Evolutionary conservation across 2,113 vertebrate species (phyloP).

Genomic region (Hemichromis elongatus): DNA sequence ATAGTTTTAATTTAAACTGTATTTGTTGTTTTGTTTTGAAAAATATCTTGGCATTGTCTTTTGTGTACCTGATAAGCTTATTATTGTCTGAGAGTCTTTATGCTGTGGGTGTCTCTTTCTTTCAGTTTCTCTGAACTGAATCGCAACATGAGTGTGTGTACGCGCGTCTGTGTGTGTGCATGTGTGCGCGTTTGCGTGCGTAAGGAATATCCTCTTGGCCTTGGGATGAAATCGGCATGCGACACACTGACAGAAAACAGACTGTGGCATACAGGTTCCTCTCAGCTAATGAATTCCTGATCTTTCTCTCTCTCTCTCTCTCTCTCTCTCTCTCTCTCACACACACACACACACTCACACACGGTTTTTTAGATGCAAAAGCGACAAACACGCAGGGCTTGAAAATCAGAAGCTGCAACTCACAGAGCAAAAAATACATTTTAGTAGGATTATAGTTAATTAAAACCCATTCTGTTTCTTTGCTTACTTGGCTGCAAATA

Average conservation of each 20-base stretch:
- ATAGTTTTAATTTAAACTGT: not conserved
- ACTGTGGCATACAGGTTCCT: constrained; percentile 59
- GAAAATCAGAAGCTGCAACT: not conserved
- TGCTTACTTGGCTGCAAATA: not conserved
- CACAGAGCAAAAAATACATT: not conserved
- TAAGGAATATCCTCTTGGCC: constrained; percentile 66
- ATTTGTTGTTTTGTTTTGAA: not conserved
- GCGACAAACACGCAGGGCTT: not conserved
- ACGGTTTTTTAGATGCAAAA: not conserved
- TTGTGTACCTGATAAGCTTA: not conserved
- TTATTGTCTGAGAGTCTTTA: not conserved
- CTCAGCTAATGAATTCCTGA: constrained; percentile 64
- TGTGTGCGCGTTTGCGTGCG: not conserved
- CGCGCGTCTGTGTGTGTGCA: not conserved
- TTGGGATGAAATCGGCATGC: constrained; percentile 52
- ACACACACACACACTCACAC: not conserved
- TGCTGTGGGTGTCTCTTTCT: not conserved
- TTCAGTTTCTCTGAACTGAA: constrained; percentile 6
- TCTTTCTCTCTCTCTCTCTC: constrained; percentile 15
- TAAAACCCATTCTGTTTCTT: not conserved
- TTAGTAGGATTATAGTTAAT: not conserved
- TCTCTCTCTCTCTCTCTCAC: not conserved
- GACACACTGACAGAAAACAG: constrained; percentile 66
- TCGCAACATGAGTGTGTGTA: not conserved
- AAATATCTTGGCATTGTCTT: not conserved